Evolutionary conservation across 1,140 invertebrate species (phyloP).

Genomic region (Homalodisca vitripennis): DNA sequence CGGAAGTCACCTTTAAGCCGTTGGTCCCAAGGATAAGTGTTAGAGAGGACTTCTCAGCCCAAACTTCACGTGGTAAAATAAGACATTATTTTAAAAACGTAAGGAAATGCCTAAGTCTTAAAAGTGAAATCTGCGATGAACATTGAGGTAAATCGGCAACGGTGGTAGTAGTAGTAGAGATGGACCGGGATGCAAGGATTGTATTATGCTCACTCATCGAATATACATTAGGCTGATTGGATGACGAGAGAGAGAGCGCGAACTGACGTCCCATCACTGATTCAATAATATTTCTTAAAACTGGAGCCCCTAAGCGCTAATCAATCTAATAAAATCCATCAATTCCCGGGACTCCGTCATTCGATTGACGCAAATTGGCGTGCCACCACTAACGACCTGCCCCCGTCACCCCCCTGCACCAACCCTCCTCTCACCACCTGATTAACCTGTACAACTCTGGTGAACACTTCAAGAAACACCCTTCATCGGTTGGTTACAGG

Average conservation of each 20-base stretch:
- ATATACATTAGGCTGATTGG: slow-evolving; percentile 7
- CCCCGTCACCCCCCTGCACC: not conserved
- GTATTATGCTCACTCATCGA: slow-evolving; percentile 14
- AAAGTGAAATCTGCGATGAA: no score
- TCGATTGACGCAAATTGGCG: slow-evolving; percentile 28
- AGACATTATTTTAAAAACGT: no score
- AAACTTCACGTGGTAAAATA: no score
- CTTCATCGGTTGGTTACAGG: not conserved
- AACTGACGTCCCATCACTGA: slow-evolving; percentile 18
- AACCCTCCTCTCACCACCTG: not conserved
- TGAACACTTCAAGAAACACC: not conserved
- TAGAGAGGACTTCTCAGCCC: no score
- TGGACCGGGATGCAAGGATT: slow-evolving; percentile 6
- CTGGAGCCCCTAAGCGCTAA: slow-evolving; percentile 11
- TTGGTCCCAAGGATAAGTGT: no score
- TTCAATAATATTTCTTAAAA: slow-evolving; percentile 30
- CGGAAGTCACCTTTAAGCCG: no score
- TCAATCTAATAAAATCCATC: slow-evolving; percentile 32
- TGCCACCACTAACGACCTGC: slow-evolving; percentile 18
- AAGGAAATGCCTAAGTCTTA: no score
- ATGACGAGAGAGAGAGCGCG: not conserved
- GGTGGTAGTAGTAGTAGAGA: no score
- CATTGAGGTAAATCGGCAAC: no score
- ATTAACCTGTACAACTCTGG: not conserved
- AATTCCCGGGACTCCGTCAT: slow-evolving; percentile 16